A percentile compares a stretch with the other conserved stretches of the same genome.
Evolutionary conservation across 2,113 vertebrate genomes (phyloP).

Genomic region (Bos indicus): DNA sequence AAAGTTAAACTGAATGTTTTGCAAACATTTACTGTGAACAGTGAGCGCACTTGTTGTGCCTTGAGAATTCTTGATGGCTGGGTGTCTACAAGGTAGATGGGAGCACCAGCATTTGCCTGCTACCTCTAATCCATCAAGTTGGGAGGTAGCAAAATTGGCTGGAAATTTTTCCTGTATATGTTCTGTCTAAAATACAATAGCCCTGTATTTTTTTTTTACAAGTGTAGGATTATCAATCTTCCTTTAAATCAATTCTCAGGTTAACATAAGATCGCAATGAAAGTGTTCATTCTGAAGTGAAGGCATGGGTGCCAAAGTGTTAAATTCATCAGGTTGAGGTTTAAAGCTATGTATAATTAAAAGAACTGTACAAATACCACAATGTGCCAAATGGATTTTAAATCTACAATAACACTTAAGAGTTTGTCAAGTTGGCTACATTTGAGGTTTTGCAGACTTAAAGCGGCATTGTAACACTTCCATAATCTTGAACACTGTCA

Average conservation of each 20-base stretch:
- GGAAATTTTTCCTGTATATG: constrained; percentile 56
- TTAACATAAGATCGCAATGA: constrained; percentile 33
- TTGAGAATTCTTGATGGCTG: constrained; percentile 41
- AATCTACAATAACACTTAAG: constrained; percentile 50
- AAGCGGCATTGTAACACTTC: constrained; percentile 54
- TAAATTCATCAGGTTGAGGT: constrained; percentile 30
- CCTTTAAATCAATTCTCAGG: constrained; percentile 41
- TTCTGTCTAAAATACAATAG: constrained; percentile 39
- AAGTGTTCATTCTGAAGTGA: constrained; percentile 58
- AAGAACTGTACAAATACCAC: constrained; percentile 36
- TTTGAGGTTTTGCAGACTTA: constrained; percentile 55
- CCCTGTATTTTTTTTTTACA: constrained; percentile 44
- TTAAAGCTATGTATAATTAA: constrained; percentile 58
- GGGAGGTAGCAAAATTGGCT: constrained; percentile 62
- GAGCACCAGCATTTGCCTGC: constrained; percentile 70
- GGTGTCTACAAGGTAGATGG: constrained; percentile 63
- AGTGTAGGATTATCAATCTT: constrained; percentile 48
- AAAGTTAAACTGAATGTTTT: constrained; percentile 50
- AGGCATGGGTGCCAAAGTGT: constrained; percentile 37
- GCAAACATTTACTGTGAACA: constrained; percentile 45
- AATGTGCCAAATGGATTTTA: constrained; percentile 54
- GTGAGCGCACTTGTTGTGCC: constrained; percentile 32
- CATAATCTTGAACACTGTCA: constrained; percentile 49
- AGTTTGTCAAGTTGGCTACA: constrained; percentile 51
- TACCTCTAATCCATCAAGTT: constrained; percentile 47